phyloP scores from a whole-genome alignment of 2,113 vertebrate genomes.

The Recurvirostra avosetta region DNA sequence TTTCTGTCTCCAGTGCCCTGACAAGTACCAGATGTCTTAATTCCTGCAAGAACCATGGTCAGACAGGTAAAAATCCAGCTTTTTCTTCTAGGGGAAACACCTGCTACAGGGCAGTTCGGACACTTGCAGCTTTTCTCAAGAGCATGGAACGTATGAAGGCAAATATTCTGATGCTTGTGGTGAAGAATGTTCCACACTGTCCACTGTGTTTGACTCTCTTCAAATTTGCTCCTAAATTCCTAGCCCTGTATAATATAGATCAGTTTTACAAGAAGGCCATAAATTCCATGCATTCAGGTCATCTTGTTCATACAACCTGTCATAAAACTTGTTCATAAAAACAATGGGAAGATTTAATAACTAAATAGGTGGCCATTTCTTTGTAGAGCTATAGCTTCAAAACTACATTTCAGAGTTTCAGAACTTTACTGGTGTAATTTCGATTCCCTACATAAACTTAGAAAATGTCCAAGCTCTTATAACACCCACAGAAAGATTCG shows the following conservation, averaged over 20 bases:
- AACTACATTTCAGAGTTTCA: not conserved
- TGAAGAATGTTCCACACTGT: not conserved
- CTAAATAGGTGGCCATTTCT: not conserved
- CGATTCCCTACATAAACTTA: not conserved
- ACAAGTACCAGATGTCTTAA: not conserved
- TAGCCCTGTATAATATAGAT: not conserved
- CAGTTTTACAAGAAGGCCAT: not conserved
- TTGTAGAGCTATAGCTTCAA: not conserved
- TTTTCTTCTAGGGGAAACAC: not conserved
- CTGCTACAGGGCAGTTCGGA: not conserved
- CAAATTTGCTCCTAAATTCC: not conserved
- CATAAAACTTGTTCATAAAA: not conserved
- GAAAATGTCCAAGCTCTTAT: not conserved
- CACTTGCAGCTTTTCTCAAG: not conserved
- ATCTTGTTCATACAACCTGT: not conserved
- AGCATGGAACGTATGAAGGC: not conserved
- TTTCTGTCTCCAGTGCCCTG: not conserved
- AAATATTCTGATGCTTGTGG: not conserved
- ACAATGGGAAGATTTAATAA: not conserved
- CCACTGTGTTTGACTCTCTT: not conserved
- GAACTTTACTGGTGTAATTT: not conserved
- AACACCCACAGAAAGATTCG: fast-evolving
- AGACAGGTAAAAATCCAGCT: not conserved
- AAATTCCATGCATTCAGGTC: not conserved
- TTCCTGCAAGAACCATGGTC: not conserved